Evolutionary conservation across 2,113 vertebrate species (phyloP).

Genomic region (Ciconia maguari): DNA sequence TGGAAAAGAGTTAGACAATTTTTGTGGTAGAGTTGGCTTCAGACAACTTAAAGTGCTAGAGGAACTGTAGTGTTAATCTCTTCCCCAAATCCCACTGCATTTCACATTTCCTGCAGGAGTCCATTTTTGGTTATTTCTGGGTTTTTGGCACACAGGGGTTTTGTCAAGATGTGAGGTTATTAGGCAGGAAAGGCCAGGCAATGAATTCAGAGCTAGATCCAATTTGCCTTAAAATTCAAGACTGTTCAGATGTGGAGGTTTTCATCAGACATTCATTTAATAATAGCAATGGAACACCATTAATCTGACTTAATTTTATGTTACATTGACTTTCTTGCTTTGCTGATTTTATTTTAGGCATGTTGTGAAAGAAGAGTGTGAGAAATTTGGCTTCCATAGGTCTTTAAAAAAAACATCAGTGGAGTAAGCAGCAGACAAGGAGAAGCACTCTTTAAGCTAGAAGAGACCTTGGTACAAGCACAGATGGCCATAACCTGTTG

Average conservation of each 20-base stretch:
- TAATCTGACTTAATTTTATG: background rate
- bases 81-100: background rate
- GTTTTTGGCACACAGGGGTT: background rate
- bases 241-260: background rate
- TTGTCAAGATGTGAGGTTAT: background rate
- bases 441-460: background rate
- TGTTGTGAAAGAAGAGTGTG: background rate
- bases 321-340: background rate
- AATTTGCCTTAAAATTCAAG: background rate
- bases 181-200: background rate
- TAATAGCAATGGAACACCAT: background rate
- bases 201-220: background rate
- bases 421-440: background rate
- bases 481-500: background rate
- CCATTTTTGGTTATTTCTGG: slow-evolving; percentile 1
- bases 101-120: background rate
- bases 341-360: slow-evolving; percentile 4
- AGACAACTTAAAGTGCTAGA: background rate
- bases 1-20: background rate
- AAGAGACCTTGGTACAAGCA: background rate
- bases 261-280: background rate
- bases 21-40: background rate
- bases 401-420: background rate
- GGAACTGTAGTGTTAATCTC: background rate
- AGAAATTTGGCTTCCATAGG: background rate